These are phyloP conservation scores for Brassicogethes aeneus DNA, from an alignment of 2,888 invertebrate genomes.

Conservation along the genomic window DNA sequence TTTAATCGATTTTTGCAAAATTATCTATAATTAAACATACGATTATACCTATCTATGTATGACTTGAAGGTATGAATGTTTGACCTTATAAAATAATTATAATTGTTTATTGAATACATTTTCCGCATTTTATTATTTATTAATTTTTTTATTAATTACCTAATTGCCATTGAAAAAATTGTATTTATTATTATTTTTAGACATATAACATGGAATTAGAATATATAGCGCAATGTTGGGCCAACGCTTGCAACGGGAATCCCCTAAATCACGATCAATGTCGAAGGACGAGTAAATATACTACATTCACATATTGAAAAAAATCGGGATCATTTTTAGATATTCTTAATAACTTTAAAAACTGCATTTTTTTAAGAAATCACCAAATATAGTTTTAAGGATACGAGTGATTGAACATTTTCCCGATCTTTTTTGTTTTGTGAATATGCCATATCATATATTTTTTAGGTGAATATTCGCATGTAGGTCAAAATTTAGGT, in stretches of 20 bases:
- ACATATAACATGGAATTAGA: constrained; percentile 35
- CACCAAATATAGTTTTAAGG: too few relatives aligned
- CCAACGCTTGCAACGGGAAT: constrained; percentile 33
- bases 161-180: neutral
- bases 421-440: too few relatives aligned
- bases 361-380: too few relatives aligned
- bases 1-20: too few relatives aligned
- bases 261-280: constrained; percentile 33
- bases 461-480: constrained; percentile 22
- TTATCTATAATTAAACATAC: too few relatives aligned
- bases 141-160: neutral
- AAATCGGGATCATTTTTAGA: neutral
- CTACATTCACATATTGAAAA: constrained; percentile 1
- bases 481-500: constrained; percentile 36
- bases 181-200: constrained; percentile 24
- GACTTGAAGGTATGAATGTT: too few relatives aligned
- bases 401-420: too few relatives aligned
- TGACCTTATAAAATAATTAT: too few relatives aligned
- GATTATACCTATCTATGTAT: too few relatives aligned
- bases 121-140: too few relatives aligned
- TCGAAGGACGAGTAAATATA: constrained; percentile 33
- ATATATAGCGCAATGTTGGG: constrained; percentile 37
- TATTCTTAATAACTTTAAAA: neutral
- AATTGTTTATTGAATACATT: too few relatives aligned
- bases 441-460: neutral